Evolutionary conservation across 2,113 vertebrate genomes (phyloP).

Genomic region (Hippocampus zosterae): DNA sequence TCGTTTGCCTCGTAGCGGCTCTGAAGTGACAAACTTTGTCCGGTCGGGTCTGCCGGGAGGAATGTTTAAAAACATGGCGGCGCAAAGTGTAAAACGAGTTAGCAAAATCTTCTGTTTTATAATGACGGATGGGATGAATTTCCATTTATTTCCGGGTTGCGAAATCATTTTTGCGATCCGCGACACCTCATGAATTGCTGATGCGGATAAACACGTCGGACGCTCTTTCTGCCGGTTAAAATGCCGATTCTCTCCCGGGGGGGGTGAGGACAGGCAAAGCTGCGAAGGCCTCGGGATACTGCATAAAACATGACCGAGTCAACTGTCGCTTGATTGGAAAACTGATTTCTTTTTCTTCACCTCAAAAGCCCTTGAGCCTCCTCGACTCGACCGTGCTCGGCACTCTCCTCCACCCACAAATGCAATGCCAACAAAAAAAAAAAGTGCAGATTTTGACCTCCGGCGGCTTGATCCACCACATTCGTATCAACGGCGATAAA

Average conservation of each 20-base stretch:
- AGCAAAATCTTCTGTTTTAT: background rate
- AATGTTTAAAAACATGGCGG: background rate
- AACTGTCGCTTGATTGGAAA: slow-evolving; percentile 57
- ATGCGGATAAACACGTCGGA: slow-evolving; percentile 51
- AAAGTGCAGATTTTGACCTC: too few species aligned
- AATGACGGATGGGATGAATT: slow-evolving; percentile 9
- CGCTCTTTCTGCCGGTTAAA: slow-evolving; percentile 39
- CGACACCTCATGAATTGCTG: slow-evolving; percentile 56
- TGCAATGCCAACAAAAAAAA: background rate
- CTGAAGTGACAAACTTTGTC: slow-evolving; percentile 19
- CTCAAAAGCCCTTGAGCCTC: slow-evolving; percentile 40
- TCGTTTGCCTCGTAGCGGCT: slow-evolving; percentile 5
- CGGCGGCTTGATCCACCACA: too few species aligned
- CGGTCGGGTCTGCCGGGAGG: slow-evolving; percentile 33
- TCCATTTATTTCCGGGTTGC: slow-evolving; percentile 5
- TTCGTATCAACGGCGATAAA: too few species aligned
- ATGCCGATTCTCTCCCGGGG: slow-evolving; percentile 54
- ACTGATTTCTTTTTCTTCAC: slow-evolving; percentile 23
- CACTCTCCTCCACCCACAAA: slow-evolving; percentile 32
- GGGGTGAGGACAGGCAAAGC: slow-evolving; percentile 45
- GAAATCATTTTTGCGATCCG: slow-evolving; percentile 14
- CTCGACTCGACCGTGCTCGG: background rate
- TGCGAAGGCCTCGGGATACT: slow-evolving; percentile 47
- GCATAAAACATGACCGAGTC: slow-evolving; percentile 48
- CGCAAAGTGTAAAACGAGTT: background rate